Percentiles rank a stretch among this genome's conserved stretches.
These are phyloP conservation scores for Eupithecia tripunctaria DNA, from an alignment of 2,888 invertebrate genomes.

Conservation along the genomic window DNA sequence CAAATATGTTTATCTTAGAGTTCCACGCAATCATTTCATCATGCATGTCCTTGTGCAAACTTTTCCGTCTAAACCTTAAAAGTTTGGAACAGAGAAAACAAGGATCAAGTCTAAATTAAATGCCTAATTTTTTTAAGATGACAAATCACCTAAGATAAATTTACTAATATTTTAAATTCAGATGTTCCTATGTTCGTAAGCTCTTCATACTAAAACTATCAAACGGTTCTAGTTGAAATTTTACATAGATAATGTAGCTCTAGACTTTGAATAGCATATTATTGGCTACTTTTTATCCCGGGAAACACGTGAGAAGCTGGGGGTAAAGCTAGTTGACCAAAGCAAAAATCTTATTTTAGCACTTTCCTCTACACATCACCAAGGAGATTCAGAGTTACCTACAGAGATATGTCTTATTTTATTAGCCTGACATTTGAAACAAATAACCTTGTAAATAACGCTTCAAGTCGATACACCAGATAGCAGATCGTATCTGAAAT, in stretches of 20 bases:
- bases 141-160: too few relatives aligned
- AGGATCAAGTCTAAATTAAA: neutral
- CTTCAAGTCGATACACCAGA: constrained; percentile 55
- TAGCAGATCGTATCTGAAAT: constrained; percentile 76
- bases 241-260: neutral
- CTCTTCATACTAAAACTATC: too few relatives aligned
- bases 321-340: neutral
- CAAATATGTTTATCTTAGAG: neutral
- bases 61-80: neutral
- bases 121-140: too few relatives aligned
- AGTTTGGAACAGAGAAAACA: neutral
- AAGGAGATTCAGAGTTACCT: neutral
- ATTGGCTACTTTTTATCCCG: neutral
- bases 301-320: neutral
- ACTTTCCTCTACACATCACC: neutral
- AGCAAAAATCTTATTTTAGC: neutral
- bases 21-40: neutral
- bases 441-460: constrained; percentile 32
- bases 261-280: neutral
- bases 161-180: neutral
- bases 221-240: too few relatives aligned
- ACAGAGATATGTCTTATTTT: constrained; percentile 33
- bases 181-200: neutral
- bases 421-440: constrained; percentile 40
- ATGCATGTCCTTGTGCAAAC: neutral